A percentile compares a stretch with the other conserved stretches of the same genome.
phyloP scores from a whole-genome alignment of 1,140 invertebrate genomes.

The Onthophagus taurus region DNA sequence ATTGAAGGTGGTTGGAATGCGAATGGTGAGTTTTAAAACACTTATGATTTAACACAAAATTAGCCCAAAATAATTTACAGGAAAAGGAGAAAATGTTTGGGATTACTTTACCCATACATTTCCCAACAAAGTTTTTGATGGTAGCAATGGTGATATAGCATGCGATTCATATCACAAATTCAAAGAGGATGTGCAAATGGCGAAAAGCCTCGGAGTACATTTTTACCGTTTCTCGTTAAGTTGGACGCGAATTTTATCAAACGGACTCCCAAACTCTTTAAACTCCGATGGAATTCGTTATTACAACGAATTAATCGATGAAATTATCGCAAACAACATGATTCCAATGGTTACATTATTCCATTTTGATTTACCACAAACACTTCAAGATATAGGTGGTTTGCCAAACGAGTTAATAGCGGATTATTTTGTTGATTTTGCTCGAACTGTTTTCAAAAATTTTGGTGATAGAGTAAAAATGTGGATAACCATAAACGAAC shows the following conservation, averaged over 20 bases:
- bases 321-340: conserved; percentile 47
- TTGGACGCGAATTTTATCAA: conserved; percentile 42
- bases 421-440: conserved; percentile 48
- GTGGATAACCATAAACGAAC: conserved; percentile 37
- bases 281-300: conserved; percentile 52
- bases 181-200: conserved; percentile 43
- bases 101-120: conserved; percentile 45
- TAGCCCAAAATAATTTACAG: conserved; percentile 12
- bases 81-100: conserved; percentile 45
- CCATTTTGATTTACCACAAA: conserved; percentile 45
- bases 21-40: conserved; percentile 3
- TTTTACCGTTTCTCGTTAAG: conserved; percentile 51
- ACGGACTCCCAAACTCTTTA: conserved; percentile 35
- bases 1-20: conserved; percentile 2
- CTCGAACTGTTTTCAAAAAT: conserved; percentile 43
- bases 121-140: conserved; percentile 42
- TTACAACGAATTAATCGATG: conserved; percentile 53
- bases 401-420: conserved; percentile 50
- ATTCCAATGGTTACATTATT: conserved; percentile 48
- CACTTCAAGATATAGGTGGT: conserved; percentile 52
- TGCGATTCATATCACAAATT: conserved; percentile 48
- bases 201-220: conserved; percentile 39
- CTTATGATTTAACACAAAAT: not conserved
- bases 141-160: conserved; percentile 44
- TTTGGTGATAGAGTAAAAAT: conserved; percentile 46